Percentiles rank a stretch among this genome's conserved stretches.
These are phyloP conservation scores for Brachyrhaphis roseni DNA, from an alignment of 2,797 vertebrate genomes.

Conservation along the genomic window DNA sequence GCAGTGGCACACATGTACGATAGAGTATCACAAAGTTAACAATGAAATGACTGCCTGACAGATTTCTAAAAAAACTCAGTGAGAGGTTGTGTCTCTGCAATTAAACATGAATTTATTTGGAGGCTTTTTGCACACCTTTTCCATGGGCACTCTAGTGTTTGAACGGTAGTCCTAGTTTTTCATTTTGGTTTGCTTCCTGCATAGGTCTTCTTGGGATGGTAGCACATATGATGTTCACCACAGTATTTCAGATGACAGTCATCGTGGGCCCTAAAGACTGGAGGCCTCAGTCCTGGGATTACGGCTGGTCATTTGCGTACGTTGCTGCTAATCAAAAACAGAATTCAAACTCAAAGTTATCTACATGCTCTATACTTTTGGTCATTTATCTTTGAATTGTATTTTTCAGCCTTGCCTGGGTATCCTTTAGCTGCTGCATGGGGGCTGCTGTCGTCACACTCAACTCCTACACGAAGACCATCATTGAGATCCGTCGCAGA, in stretches of 20 bases:
- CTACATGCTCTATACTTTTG: background rate
- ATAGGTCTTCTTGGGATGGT: conserved; percentile 86
- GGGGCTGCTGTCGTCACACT: conserved; percentile 86
- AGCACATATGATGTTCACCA: conserved; percentile 88
- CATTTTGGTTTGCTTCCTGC: background rate
- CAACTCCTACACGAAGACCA: conserved; percentile 89
- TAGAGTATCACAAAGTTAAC: background rate
- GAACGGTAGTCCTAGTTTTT: background rate
- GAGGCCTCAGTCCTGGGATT: conserved; percentile 84
- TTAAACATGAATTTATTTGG: background rate
- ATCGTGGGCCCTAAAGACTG: conserved; percentile 87
- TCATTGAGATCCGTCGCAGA: conserved; percentile 81
- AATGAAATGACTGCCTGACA: background rate
- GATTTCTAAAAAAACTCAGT: background rate
- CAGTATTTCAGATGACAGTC: conserved; percentile 86
- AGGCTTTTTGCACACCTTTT: background rate
- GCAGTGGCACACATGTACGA: background rate
- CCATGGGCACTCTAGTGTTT: background rate
- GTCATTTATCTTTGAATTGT: background rate
- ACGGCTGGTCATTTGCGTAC: conserved; percentile 82
- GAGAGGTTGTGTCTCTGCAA: background rate
- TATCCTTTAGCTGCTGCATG: conserved; percentile 90
- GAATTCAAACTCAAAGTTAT: background rate
- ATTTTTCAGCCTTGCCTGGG: conserved; percentile 83
- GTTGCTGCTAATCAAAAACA: conserved; percentile 32